These are phyloP conservation scores for Mycalesis mineus DNA, from an alignment of 2,888 invertebrate species.

Conservation along the genomic window DNA sequence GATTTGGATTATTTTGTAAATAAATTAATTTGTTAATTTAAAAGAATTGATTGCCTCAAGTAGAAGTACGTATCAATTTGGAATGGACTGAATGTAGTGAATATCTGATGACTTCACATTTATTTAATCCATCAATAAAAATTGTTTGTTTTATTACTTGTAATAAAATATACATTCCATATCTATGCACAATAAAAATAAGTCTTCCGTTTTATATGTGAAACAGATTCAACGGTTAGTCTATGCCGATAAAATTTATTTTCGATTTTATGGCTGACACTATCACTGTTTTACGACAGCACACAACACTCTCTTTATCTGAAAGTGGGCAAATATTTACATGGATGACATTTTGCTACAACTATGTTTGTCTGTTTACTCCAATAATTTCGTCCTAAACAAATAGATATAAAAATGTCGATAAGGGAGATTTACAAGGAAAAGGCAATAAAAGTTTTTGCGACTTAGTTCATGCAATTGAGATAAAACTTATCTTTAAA, in stretches of 20 bases:
- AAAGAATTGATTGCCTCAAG: no score
- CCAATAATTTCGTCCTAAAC: constrained; percentile 42
- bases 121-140: constrained; percentile 4
- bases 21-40: no score
- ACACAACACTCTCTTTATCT: constrained; percentile 37
- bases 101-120: no score
- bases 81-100: no score
- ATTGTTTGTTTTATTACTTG: constrained; percentile 9
- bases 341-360: constrained; percentile 47
- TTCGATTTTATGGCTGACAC: constrained; percentile 31
- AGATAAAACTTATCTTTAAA: no score
- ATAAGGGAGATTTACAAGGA: constrained; percentile 38
- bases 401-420: constrained; percentile 39
- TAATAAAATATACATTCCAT: constrained; percentile 9
- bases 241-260: constrained; percentile 27
- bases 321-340: constrained; percentile 42
- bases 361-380: constrained; percentile 32
- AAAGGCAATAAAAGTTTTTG: constrained; percentile 22
- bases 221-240: constrained; percentile 19
- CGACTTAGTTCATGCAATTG: constrained; percentile 1
- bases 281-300: constrained; percentile 33
- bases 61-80: no score
- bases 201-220: constrained; percentile 3
- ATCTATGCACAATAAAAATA: constrained; percentile 9
- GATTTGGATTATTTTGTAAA: no score